Evolutionary conservation across 2,888 invertebrate genomes (phyloP).

Genomic region (Tetragnatha montana): DNA sequence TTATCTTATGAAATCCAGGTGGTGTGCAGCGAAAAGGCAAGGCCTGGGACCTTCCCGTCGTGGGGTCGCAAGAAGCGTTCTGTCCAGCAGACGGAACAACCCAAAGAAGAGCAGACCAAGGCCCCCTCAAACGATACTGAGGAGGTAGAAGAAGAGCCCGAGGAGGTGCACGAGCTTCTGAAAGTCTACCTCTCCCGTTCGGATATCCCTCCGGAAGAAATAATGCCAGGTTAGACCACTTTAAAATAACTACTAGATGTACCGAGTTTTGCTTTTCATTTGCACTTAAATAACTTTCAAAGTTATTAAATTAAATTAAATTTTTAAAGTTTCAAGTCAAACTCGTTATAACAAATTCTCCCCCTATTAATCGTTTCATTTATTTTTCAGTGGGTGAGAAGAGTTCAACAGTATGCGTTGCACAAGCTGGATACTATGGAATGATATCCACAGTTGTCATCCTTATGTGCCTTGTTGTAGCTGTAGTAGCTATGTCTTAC

Average conservation of each 20-base stretch:
- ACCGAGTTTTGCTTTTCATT: neutral
- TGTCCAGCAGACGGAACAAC: neutral
- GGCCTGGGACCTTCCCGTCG: slow-evolving; percentile 72
- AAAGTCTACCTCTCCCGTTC: slow-evolving; percentile 73
- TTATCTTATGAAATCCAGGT: no score
- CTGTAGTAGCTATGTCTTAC: slow-evolving; percentile 84
- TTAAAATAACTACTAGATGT: neutral
- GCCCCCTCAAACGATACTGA: slow-evolving; percentile 10
- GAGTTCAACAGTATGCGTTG: slow-evolving; percentile 81
- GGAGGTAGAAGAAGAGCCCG: slow-evolving; percentile 67
- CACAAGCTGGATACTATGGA: slow-evolving; percentile 89
- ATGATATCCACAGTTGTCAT: slow-evolving; percentile 86
- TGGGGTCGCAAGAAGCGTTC: slow-evolving; percentile 72
- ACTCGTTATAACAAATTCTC: no score
- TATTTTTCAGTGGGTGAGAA: slow-evolving; percentile 41
- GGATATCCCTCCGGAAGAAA: slow-evolving; percentile 72
- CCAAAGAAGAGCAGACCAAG: neutral
- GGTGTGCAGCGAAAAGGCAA: slow-evolving; percentile 72
- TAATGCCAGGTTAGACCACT: slow-evolving; percentile 27
- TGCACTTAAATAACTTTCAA: neutral
- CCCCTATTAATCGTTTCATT: no score
- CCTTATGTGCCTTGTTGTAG: slow-evolving; percentile 84
- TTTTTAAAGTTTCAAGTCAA: no score
- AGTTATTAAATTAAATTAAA: no score
- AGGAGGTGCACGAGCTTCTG: slow-evolving; percentile 73